phyloP scores from a whole-genome alignment of 2,888 invertebrate species.

The Cotesia congregata region DNA sequence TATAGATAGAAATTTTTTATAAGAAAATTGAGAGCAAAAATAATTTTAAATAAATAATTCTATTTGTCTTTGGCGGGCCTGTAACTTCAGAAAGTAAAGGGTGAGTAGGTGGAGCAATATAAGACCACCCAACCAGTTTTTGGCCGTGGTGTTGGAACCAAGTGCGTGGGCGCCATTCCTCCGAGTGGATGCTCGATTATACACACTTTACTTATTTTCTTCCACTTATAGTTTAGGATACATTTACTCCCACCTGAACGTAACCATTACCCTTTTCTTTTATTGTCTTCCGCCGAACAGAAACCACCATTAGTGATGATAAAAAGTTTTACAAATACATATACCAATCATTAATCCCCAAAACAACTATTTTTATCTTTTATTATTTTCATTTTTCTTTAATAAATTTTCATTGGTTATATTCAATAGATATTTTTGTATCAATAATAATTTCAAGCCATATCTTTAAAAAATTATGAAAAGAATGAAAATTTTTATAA shows the following conservation, averaged over 20 bases:
- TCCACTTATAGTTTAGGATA: conserved; percentile 20
- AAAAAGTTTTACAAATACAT: not conserved
- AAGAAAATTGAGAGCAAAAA: conserved; percentile 2
- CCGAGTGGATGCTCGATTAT: conserved; percentile 15
- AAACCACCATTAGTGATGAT: conserved; percentile 9
- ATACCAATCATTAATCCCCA: not conserved
- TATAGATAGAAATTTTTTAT: not conserved
- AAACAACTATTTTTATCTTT: not conserved
- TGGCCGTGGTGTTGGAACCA: conserved; percentile 62
- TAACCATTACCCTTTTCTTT: conserved; percentile 41
- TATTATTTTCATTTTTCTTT: too few species aligned
- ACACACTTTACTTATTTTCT: conserved; percentile 18
- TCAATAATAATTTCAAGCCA: too few species aligned
- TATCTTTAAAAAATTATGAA: too few species aligned
- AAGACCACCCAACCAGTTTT: conserved; percentile 69
- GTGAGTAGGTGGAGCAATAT: conserved; percentile 67
- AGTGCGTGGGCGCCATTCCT: conserved; percentile 69
- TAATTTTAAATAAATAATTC: not conserved
- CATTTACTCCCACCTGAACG: conserved; percentile 27
- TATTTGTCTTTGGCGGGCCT: conserved; percentile 25
- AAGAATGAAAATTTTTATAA: too few species aligned
- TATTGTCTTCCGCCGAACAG: conserved; percentile 14
- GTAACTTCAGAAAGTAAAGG: conserved; percentile 55
- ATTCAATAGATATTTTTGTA: too few species aligned
- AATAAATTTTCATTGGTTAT: too few species aligned